Evolutionary conservation across 2,888 invertebrate genomes (phyloP).

Genomic region (Phaedon cochleariae): DNA sequence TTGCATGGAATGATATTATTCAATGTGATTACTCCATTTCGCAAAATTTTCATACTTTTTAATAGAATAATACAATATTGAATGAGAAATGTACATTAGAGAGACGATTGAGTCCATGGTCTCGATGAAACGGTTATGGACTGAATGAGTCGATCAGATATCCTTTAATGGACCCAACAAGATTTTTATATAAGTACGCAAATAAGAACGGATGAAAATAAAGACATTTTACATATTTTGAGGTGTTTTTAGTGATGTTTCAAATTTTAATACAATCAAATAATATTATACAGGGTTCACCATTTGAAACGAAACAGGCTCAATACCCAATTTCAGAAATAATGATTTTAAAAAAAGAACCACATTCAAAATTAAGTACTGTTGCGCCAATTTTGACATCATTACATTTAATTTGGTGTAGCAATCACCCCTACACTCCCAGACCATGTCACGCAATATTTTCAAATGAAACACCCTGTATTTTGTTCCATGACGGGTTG

Average conservation of each 20-base stretch:
- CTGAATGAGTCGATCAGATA: background rate
- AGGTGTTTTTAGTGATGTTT: background rate
- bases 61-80: background rate
- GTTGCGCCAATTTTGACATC: too few relatives aligned
- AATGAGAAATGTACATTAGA: background rate
- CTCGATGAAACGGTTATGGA: background rate
- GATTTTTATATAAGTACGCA: background rate
- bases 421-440: too few relatives aligned
- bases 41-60: background rate
- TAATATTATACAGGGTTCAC: too few relatives aligned
- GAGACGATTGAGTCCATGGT: constrained; percentile 4
- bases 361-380: too few relatives aligned
- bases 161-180: background rate
- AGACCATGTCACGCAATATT: too few relatives aligned
- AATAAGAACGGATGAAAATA: background rate
- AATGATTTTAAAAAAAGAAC: too few relatives aligned
- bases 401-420: too few relatives aligned
- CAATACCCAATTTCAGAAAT: too few relatives aligned
- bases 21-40: background rate
- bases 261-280: too few relatives aligned
- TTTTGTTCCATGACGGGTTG: too few relatives aligned
- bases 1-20: background rate
- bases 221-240: background rate
- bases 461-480: too few relatives aligned
- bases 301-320: too few relatives aligned